Conservation (phyloP, 2,113 vertebrate genomes). For the Cranoglanis bouderius region DNA sequence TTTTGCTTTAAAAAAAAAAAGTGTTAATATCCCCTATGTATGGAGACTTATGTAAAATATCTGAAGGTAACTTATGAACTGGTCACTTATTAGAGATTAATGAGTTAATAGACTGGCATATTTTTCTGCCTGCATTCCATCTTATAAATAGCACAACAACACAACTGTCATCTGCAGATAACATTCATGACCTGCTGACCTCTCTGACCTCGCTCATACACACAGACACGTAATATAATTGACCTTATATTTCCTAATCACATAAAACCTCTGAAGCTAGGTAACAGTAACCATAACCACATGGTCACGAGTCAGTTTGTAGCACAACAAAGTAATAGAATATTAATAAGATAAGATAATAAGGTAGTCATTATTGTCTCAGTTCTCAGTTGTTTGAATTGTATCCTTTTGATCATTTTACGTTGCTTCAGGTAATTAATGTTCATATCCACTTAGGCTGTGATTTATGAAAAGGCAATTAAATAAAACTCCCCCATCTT, state of each 20-base stretch:
- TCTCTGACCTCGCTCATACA: background rate
- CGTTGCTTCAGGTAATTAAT: background rate
- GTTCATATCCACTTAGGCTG: background rate
- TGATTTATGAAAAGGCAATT: background rate
- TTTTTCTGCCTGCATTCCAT: conserved; percentile 23
- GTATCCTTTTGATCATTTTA: background rate
- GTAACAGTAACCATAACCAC: background rate
- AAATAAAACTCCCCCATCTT: background rate
- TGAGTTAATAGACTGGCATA: background rate
- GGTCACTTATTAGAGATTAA: background rate
- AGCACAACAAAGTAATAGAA: background rate
- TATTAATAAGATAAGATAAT: background rate
- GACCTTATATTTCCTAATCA: background rate
- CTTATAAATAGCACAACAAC: conserved; percentile 26
- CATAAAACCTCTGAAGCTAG: background rate
- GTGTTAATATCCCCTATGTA: too few species aligned
- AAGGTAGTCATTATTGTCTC: background rate
- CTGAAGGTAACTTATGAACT: background rate
- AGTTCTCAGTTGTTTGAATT: background rate
- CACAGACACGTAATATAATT: background rate
- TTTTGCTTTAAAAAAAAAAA: too few species aligned
- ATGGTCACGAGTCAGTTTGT: background rate
- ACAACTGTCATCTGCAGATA: conserved; percentile 1
- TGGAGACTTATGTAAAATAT: background rate
- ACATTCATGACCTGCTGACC: background rate